A percentile compares a stretch with the other conserved stretches of the same genome.
Conservation (phyloP, 2,797 vertebrate genomes). For the Salmo trutta region DNA sequence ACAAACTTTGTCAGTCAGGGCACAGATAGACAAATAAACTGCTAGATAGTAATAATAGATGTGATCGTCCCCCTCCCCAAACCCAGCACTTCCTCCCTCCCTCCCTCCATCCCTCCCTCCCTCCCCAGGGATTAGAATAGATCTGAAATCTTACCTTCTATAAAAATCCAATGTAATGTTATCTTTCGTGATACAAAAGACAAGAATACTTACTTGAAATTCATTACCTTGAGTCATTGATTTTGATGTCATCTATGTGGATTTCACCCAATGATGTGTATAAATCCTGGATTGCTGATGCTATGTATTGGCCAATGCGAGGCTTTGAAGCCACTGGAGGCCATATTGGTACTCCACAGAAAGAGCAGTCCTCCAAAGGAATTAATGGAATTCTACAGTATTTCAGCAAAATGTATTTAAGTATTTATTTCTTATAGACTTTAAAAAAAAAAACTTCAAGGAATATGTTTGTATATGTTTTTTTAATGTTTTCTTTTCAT, state of each 20-base stretch:
- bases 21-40: constrained; percentile 81
- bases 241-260: constrained; percentile 84
- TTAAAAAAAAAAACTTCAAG: too few species aligned
- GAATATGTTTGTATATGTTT: too few species aligned
- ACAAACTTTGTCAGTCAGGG: constrained; percentile 86
- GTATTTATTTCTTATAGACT: too few species aligned
- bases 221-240: constrained; percentile 83
- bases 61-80: constrained; percentile 54
- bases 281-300: too few species aligned
- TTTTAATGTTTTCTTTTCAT: too few species aligned
- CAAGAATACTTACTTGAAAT: constrained; percentile 81
- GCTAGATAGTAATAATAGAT: constrained; percentile 87
- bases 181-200: constrained; percentile 39
- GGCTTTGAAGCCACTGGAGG: too few species aligned
- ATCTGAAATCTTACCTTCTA: constrained; percentile 8
- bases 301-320: too few species aligned
- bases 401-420: too few species aligned
- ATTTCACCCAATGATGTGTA: constrained; percentile 25
- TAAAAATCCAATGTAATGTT: constrained; percentile 56
- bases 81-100: constrained; percentile 2
- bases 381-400: too few species aligned
- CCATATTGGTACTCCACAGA: too few species aligned
- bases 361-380: too few species aligned
- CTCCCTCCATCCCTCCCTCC: constrained; percentile 37
- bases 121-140: constrained; percentile 45